phyloP scores from a whole-genome alignment of 2,113 vertebrate species.

The Nanorana parkeri region DNA sequence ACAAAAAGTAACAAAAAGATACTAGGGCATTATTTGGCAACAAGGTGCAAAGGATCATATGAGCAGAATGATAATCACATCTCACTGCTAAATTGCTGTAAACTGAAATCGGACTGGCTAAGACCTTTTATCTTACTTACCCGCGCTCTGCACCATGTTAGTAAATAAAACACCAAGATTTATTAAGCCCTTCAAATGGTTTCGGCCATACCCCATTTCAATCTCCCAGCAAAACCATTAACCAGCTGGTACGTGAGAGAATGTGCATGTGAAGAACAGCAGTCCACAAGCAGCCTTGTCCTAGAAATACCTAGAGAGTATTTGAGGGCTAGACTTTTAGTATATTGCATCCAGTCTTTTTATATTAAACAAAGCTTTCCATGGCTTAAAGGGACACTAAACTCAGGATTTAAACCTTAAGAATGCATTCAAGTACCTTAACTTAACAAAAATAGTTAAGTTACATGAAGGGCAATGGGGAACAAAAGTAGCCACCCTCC shows the following conservation, averaged over 20 bases:
- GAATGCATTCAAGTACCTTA: too few species aligned
- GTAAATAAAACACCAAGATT: neutral
- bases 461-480: too few species aligned
- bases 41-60: too few species aligned
- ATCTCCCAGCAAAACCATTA: constrained; percentile 11
- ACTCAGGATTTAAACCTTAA: too few species aligned
- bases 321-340: neutral
- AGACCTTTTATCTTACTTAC: too few species aligned
- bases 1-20: neutral
- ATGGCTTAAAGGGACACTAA: neutral
- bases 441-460: too few species aligned
- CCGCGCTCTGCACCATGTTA: too few species aligned
- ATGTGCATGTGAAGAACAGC: neutral
- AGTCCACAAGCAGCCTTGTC: neutral
- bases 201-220: neutral
- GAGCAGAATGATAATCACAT: too few species aligned
- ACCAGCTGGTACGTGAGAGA: constrained; percentile 9
- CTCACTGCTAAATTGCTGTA: too few species aligned
- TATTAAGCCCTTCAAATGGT: constrained; percentile 40
- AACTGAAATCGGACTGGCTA: too few species aligned
- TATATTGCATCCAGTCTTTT: constrained; percentile 26
- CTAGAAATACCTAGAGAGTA: neutral
- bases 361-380: constrained; percentile 49
- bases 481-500: too few species aligned
- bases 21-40: neutral